phyloP scores from a whole-genome alignment of 1,140 invertebrate species.

The honey bee (Apis mellifera) region DNA sequence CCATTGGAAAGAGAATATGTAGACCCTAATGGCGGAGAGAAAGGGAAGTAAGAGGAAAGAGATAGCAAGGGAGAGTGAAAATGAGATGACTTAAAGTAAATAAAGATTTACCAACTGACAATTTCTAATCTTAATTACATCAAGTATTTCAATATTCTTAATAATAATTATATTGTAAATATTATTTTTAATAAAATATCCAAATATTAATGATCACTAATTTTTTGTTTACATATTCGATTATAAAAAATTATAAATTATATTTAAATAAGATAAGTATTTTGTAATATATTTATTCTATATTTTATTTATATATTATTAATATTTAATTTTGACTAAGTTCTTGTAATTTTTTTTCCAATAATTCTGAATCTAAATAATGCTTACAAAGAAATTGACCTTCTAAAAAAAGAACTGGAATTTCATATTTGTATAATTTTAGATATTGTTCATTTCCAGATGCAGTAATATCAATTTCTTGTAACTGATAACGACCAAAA shows the following conservation, averaged over 20 bases:
- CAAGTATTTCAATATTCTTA: background rate
- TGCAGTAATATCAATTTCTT: slow-evolving; percentile 89
- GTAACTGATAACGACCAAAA: slow-evolving; percentile 83
- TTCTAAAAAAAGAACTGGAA: slow-evolving; percentile 93
- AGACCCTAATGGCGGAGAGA: slow-evolving; percentile 7
- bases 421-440: slow-evolving; percentile 90
- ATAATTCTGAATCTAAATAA: slow-evolving; percentile 83
- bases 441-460: slow-evolving; percentile 88
- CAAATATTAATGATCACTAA: background rate
- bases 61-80: slow-evolving; percentile 32
- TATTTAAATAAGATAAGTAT: background rate
- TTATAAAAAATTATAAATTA: background rate
- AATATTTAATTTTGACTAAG: slow-evolving; percentile 35
- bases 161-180: too few species aligned
- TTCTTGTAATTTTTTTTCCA: slow-evolving; percentile 79
- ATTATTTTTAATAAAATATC: background rate
- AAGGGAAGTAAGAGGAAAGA: slow-evolving; percentile 45
- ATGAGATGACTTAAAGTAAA: slow-evolving; percentile 19
- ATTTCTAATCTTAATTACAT: background rate
- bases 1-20: slow-evolving; percentile 41
- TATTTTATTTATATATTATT: background rate
- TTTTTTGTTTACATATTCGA: background rate
- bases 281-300: background rate
- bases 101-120: slow-evolving; percentile 20
- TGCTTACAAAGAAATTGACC: slow-evolving; percentile 93